Evolutionary conservation across 2,888 invertebrate species (phyloP).

Genomic region (Podotricha telesiphe): DNA sequence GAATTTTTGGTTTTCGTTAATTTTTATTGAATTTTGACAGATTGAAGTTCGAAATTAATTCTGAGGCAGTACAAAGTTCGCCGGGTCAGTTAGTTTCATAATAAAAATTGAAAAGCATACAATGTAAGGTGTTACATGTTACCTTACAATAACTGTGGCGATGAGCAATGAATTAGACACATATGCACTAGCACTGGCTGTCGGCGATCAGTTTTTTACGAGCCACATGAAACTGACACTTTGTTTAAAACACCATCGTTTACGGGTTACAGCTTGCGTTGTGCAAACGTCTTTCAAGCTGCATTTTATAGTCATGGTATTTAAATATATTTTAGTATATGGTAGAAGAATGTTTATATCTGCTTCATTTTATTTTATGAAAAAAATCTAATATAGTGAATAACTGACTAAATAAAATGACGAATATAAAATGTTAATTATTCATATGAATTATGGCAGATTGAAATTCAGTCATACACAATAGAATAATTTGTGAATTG

Average conservation of each 20-base stretch:
- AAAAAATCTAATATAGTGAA: not conserved
- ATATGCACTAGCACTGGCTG: slow-evolving; percentile 51
- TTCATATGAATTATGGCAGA: no score
- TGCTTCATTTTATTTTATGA: not conserved
- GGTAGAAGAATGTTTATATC: not conserved
- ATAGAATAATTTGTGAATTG: no score
- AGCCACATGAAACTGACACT: slow-evolving; percentile 49
- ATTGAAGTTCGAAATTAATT: no score
- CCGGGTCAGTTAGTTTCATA: no score
- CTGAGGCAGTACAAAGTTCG: no score
- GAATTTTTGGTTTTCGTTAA: no score
- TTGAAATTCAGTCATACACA: no score
- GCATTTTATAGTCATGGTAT: slow-evolving; percentile 29
- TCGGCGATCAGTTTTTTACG: slow-evolving; percentile 57
- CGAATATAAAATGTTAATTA: no score
- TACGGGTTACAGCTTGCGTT: slow-evolving; percentile 36
- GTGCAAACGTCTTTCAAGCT: slow-evolving; percentile 30
- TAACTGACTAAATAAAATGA: not conserved
- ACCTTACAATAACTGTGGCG: not conserved
- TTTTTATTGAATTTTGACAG: no score
- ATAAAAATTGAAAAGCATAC: not conserved
- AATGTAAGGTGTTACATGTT: slow-evolving; percentile 1
- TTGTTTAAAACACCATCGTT: slow-evolving; percentile 38
- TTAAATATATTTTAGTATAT: slow-evolving; percentile 22
- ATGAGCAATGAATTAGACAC: slow-evolving; percentile 48